phyloP scores from a whole-genome alignment of 1,140 invertebrate species.

The Papilio xuthus region DNA sequence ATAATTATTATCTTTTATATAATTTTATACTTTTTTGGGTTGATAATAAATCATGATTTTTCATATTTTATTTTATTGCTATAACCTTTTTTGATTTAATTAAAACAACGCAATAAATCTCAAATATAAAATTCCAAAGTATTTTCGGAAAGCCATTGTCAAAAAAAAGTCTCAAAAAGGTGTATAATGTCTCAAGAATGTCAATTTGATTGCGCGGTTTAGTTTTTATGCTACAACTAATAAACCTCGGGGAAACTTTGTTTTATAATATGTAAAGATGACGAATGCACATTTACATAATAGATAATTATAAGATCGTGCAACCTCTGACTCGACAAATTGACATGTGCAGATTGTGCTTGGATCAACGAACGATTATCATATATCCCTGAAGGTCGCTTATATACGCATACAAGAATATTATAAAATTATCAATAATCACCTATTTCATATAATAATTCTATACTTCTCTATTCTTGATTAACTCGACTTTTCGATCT shows the following conservation, averaged over 20 bases:
- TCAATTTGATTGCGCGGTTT: too few relatives aligned
- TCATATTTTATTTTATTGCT: neutral
- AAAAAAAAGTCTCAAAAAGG: neutral
- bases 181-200: neutral
- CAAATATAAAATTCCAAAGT: too few relatives aligned
- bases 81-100: too few relatives aligned
- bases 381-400: slow-evolving; percentile 56
- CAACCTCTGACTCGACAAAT: slow-evolving; percentile 66
- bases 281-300: slow-evolving; percentile 24
- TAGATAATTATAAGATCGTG: slow-evolving; percentile 51
- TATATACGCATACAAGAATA: slow-evolving; percentile 36
- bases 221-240: neutral
- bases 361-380: slow-evolving; percentile 63
- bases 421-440: neutral
- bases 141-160: too few relatives aligned
- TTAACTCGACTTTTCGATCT: too few relatives aligned
- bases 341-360: slow-evolving; percentile 59
- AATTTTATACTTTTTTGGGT: slow-evolving; percentile 3
- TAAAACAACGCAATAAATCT: too few relatives aligned
- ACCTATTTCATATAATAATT: neutral
- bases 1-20: neutral
- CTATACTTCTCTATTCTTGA: neutral
- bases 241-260: neutral
- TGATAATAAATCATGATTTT: neutral
- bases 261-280: neutral